phyloP scores from a whole-genome alignment of 2,113 vertebrate species.

The Corvus moneduloides region DNA sequence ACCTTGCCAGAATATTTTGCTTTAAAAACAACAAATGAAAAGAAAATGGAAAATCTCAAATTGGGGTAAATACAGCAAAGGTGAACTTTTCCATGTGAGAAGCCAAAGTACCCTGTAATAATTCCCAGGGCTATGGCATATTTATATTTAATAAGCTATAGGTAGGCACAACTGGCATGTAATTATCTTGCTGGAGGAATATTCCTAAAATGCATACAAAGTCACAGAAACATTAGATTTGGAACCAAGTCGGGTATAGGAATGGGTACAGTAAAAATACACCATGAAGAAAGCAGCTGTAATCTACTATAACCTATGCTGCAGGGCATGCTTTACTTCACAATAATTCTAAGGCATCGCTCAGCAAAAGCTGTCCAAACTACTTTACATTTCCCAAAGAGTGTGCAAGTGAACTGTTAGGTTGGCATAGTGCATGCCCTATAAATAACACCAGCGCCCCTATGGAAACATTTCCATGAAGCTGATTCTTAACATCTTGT shows the following conservation, averaged over 20 bases:
- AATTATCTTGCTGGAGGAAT: neutral
- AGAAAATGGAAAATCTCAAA: neutral
- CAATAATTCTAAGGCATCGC: neutral
- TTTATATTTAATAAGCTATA: neutral
- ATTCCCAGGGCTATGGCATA: neutral
- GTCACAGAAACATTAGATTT: neutral
- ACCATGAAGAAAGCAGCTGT: neutral
- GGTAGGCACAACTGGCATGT: neutral
- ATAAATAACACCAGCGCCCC: neutral
- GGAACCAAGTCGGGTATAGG: neutral
- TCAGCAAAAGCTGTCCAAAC: neutral
- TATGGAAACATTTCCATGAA: neutral
- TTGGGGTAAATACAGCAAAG: neutral
- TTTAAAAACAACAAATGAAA: neutral
- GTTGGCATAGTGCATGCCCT: rapidly evolving
- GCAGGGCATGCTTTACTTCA: neutral
- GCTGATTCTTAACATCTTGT: neutral
- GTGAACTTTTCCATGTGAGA: neutral
- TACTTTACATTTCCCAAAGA: neutral
- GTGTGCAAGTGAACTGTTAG: neutral
- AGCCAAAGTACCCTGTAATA: neutral
- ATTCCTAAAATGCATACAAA: neutral
- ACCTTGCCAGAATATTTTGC: neutral
- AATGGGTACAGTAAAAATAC: neutral
- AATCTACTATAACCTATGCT: neutral